phyloP scores from a whole-genome alignment of 1,140 invertebrate species.

The Gryllus bimaculatus region DNA sequence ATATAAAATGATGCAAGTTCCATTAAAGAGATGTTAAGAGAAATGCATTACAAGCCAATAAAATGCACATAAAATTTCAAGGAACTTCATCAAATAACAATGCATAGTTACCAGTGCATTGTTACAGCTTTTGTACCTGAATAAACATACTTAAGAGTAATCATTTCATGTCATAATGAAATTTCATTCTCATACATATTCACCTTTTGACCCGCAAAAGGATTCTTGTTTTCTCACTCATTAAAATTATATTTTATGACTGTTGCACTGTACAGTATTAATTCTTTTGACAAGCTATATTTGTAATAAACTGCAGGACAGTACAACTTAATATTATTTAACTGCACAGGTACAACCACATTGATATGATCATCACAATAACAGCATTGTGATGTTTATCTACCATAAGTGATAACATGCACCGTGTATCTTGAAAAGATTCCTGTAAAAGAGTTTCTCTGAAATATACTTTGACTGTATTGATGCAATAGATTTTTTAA shows the following conservation, averaged over 20 bases:
- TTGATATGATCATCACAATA: conserved; percentile 1
- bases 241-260: neutral
- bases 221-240: neutral
- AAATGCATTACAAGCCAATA: neutral
- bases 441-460: neutral
- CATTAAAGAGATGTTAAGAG: neutral
- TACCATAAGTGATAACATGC: neutral
- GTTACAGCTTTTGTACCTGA: neutral
- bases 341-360: neutral
- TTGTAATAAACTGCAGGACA: neutral
- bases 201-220: neutral
- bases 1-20: neutral
- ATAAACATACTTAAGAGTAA: neutral
- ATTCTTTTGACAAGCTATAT: neutral
- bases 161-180: neutral
- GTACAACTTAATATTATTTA: neutral
- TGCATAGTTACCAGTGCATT: neutral
- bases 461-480: neutral
- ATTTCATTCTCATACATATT: neutral
- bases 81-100: neutral
- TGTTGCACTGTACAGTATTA: neutral
- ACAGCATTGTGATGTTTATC: neutral
- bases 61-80: neutral
- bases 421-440: neutral
- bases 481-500: neutral